These are phyloP conservation scores for Pseudococcus jackbeardsleyi DNA, from an alignment of 2,888 invertebrate genomes.

Conservation along the genomic window DNA sequence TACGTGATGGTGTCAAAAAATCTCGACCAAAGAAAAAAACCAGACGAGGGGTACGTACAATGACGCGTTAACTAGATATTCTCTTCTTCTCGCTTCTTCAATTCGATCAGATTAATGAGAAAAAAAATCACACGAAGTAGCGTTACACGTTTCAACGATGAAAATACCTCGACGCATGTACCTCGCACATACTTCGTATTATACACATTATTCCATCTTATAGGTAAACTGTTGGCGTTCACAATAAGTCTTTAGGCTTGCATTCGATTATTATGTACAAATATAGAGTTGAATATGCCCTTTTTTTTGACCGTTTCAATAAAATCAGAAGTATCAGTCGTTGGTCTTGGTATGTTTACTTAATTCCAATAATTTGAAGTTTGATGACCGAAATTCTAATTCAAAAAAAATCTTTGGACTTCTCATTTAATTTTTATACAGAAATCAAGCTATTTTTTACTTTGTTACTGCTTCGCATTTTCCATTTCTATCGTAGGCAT, in stretches of 20 bases:
- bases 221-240: background rate
- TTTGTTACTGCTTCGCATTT: no score
- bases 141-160: conserved; percentile 21
- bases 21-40: conserved; percentile 5
- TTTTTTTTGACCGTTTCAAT: background rate
- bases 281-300: background rate
- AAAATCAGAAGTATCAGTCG: background rate
- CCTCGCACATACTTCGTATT: background rate
- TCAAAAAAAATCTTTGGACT: no score
- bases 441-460: no score
- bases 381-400: background rate
- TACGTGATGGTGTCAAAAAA: conserved; percentile 58
- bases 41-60: background rate
- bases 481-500: no score
- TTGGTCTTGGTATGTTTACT: background rate
- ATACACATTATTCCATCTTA: background rate
- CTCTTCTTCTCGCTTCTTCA: background rate
- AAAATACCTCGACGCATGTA: background rate
- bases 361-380: background rate
- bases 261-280: background rate
- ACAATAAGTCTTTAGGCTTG: background rate
- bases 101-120: conserved; percentile 18
- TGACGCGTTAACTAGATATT: conserved; percentile 35
- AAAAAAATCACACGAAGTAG: conserved; percentile 23
- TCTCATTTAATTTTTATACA: no score